Evolutionary conservation across 2,113 vertebrate species (phyloP).

Genomic region (Mohoua ochrocephala): DNA sequence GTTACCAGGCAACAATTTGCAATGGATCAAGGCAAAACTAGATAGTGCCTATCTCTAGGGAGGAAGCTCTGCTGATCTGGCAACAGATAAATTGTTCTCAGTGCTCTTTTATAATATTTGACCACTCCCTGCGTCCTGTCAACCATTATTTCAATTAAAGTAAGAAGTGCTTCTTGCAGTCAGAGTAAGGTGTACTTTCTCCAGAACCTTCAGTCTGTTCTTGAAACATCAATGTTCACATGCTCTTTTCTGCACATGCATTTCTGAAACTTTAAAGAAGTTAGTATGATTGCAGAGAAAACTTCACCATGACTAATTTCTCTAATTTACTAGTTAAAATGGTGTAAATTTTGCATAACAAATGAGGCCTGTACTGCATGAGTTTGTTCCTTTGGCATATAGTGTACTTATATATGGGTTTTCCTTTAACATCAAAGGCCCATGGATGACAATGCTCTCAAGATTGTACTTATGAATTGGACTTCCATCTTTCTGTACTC

Average conservation of each 20-base stretch:
- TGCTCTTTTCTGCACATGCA: not conserved
- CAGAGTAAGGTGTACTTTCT: not conserved
- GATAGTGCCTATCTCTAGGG: not conserved
- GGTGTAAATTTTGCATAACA: not conserved
- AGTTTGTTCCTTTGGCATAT: not conserved
- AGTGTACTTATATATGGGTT: not conserved
- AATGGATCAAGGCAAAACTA: conserved; percentile 38
- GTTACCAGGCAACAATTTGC: conserved; percentile 36
- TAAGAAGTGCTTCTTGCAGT: not conserved
- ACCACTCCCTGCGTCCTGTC: not conserved
- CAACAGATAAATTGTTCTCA: not conserved
- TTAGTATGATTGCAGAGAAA: not conserved
- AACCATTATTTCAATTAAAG: not conserved
- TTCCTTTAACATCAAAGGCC: not conserved
- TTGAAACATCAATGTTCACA: not conserved
- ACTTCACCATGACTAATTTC: not conserved
- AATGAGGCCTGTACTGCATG: not conserved
- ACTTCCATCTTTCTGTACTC: not conserved
- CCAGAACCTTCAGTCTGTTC: not conserved
- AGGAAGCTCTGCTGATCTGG: conserved; percentile 19
- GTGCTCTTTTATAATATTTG: not conserved
- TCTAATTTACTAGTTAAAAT: not conserved
- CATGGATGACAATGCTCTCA: not conserved
- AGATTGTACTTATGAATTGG: not conserved
- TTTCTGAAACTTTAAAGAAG: not conserved